Base-by-base conservation (phyloP, 2,888 invertebrate genomes). In the Peribatodes rhomboidaria region DNA sequence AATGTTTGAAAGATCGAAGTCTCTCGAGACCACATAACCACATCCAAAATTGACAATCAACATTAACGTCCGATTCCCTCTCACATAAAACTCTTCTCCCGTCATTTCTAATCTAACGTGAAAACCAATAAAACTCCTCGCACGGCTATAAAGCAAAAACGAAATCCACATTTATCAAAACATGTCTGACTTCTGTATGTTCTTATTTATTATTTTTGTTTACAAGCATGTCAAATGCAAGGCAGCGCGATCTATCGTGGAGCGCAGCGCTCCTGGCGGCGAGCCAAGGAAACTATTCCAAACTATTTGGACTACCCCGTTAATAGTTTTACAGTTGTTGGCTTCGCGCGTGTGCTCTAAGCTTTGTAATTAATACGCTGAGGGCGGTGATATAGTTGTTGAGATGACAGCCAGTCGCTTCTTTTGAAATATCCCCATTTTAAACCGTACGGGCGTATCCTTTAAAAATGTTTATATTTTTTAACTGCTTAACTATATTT, bases 161-260 rank as follows among this genome's bases (percentile, higher is more conserved):
- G 79, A 85, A 83, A 85, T 84, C 81, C 83, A 75, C 78, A 80
- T 84, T 83, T 83, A 85, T 84, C 83, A 85, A 86, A 85, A 87
- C 84, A 84, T 82, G 82, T 71, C 76, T 79, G 78, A 62, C 66
- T 65, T 65, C 39, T 70, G 78, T 76, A 75, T 70, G 78, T 78
- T 81, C 77, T 83, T 88, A 83, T 87, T 88, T 88, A 86, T 87
- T 90, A 85, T 88, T 89, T 89, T 88, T 89, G 88, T 90, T 89
- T 89, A 87, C 86, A 84, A 77, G 81, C 80, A 77, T 83, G 90
- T 90, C 90, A 88, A 84, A 87, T 73, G 84, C 88, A 87, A 81
- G 82, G 83, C 81, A 77, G 74, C 76, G 77, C 86, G 83, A 89
- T 89, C 88, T 86, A 86, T 89, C 75, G 69, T 37, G n/a, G 73